Evolutionary conservation across 1,140 invertebrate genomes (phyloP).

Genomic region (Drosophila pectinifera): DNA sequence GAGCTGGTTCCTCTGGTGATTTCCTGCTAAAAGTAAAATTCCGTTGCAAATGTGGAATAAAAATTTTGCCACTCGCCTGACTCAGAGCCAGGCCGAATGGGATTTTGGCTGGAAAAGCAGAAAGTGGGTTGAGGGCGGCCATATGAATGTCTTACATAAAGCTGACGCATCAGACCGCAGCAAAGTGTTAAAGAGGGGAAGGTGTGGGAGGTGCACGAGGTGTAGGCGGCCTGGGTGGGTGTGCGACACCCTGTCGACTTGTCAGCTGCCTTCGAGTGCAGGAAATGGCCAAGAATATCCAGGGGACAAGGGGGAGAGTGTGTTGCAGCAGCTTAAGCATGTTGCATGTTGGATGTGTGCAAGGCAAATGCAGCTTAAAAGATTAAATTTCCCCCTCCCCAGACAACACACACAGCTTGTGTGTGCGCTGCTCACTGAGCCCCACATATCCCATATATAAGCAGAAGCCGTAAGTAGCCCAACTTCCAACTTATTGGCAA

Average conservation of each 20-base stretch:
- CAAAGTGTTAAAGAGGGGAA: conserved; percentile 39
- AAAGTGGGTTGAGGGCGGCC: background rate
- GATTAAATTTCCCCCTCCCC: conserved; percentile 62
- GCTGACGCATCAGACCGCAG: conserved; percentile 75
- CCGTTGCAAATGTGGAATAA: conserved; percentile 59
- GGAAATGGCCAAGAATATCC: conserved; percentile 45
- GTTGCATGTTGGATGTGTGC: conserved; percentile 71
- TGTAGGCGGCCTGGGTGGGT: conserved; percentile 1
- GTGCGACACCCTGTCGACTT: conserved; percentile 55
- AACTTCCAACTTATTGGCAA: conserved; percentile 67
- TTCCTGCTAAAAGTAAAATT: conserved; percentile 61
- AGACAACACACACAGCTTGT: conserved; percentile 31
- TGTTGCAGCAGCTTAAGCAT: conserved; percentile 77
- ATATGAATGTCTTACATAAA: conserved; percentile 74
- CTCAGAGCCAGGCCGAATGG: conserved; percentile 8
- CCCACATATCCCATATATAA: background rate
- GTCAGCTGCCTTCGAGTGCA: conserved; percentile 72
- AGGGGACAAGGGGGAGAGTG: conserved; percentile 34
- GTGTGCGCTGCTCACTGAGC: too few relatives aligned
- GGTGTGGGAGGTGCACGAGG: conserved; percentile 8
- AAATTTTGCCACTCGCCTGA: conserved; percentile 56
- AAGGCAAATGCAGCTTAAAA: conserved; percentile 81
- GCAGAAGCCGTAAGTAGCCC: conserved; percentile 67
- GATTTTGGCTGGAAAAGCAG: background rate
- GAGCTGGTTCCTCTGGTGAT: conserved; percentile 5